These are phyloP conservation scores for Danaus plexippus DNA, from an alignment of 1,140 invertebrate species.

Conservation along the genomic window DNA sequence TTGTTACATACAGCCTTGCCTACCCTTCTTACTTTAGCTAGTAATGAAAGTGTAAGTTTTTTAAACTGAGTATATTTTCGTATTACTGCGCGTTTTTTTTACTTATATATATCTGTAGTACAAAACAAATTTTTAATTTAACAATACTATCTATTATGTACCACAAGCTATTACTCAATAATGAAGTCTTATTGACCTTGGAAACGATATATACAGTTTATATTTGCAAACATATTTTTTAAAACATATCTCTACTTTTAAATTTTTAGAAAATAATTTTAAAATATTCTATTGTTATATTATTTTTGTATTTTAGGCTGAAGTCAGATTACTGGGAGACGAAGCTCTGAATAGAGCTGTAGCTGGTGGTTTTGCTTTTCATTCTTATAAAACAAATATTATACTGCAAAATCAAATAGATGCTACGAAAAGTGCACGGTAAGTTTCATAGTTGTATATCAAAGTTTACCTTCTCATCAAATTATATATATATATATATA, in stretches of 20 bases:
- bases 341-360: slow-evolving; percentile 65
- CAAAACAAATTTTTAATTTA: no score
- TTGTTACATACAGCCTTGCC: slow-evolving; percentile 58
- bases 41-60: slow-evolving; percentile 64
- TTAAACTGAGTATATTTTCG: neutral
- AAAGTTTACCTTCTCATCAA: slow-evolving; percentile 8
- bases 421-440: slow-evolving; percentile 62
- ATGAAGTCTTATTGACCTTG: no score
- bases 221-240: no score
- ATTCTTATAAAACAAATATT: slow-evolving; percentile 63
- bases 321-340: slow-evolving; percentile 64
- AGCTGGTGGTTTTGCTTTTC: slow-evolving; percentile 62
- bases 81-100: no score
- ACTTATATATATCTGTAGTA: no score
- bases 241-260: no score
- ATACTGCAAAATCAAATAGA: slow-evolving; percentile 64
- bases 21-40: slow-evolving; percentile 54
- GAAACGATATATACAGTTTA: no score
- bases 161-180: no score
- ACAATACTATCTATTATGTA: no score
- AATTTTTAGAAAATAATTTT: no score
- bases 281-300: neutral
- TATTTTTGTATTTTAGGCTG: slow-evolving; percentile 48
- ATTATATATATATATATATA: no score
- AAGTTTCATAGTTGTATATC: slow-evolving; percentile 14